phyloP scores from a whole-genome alignment of 2,113 vertebrate species.

The Prinia subflava region DNA sequence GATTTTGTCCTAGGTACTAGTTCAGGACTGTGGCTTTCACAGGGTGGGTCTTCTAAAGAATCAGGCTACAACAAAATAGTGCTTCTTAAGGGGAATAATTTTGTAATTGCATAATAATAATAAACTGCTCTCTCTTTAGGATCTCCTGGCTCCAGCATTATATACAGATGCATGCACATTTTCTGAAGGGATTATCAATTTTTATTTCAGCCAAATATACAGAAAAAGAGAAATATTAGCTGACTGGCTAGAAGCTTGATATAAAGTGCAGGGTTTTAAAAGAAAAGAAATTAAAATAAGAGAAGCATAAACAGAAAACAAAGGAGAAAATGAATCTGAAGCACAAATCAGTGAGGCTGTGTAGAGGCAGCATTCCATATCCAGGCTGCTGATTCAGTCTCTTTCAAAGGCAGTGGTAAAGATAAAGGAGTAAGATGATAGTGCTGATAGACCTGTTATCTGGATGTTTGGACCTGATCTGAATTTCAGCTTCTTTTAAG shows the following conservation, averaged over 20 bases:
- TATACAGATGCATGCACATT: rapidly evolving
- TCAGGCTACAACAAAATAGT: not conserved
- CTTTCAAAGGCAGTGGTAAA: not conserved
- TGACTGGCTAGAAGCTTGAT: not conserved
- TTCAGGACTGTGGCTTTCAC: not conserved
- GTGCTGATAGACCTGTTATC: not conserved
- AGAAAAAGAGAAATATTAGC: not conserved
- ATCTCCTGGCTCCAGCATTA: not conserved
- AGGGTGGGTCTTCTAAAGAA: not conserved
- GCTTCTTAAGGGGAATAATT: not conserved
- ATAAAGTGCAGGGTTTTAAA: not conserved
- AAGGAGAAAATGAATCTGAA: conserved; percentile 27
- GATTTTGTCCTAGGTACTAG: not conserved
- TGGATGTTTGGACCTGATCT: not conserved
- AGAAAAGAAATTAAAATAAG: conserved; percentile 38
- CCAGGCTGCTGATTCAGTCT: not conserved
- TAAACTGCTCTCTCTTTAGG: not conserved
- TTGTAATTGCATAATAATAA: not conserved
- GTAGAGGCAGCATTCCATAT: not conserved
- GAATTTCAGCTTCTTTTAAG: not conserved
- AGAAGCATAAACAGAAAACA: not conserved
- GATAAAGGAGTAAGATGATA: not conserved
- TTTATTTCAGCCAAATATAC: not conserved
- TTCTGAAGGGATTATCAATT: not conserved
- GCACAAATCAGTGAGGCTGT: not conserved